These are phyloP conservation scores for Microplitis mediator DNA, from an alignment of 1,140 invertebrate species.

Conservation along the genomic window DNA sequence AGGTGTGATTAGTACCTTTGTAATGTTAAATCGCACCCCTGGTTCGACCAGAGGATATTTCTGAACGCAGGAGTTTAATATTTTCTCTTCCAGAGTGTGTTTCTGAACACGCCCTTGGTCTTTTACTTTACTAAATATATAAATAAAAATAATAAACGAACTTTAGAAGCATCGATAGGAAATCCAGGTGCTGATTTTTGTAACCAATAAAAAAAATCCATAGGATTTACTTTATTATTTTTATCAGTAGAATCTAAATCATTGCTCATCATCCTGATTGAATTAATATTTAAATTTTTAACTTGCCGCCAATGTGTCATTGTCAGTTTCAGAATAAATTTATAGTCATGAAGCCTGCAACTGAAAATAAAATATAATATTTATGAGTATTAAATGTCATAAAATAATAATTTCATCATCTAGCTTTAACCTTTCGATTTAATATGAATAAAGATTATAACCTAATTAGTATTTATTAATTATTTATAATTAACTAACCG, in stretches of 20 bases:
- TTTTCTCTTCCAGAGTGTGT: too few species aligned
- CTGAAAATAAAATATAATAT: too few species aligned
- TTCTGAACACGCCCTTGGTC: too few species aligned
- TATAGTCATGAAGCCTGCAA: too few species aligned
- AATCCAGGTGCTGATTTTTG: slow-evolving; percentile 73
- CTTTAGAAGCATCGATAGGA: slow-evolving; percentile 71
- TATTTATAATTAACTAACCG: too few species aligned
- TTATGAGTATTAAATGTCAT: too few species aligned
- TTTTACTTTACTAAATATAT: neutral
- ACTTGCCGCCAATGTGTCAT: neutral
- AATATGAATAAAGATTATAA: neutral
- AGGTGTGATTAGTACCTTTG: too few species aligned
- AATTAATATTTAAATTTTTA: neutral
- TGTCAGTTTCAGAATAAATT: too few species aligned
- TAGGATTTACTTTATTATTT: neutral
- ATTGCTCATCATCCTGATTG: neutral
- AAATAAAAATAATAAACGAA: slow-evolving; percentile 33
- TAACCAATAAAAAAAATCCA: slow-evolving; percentile 66
- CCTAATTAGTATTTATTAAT: neutral
- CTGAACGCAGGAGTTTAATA: too few species aligned
- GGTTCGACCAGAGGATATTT: too few species aligned
- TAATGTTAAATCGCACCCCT: too few species aligned
- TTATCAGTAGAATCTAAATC: neutral
- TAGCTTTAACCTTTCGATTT: neutral
- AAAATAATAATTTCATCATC: too few species aligned